phyloP scores from a whole-genome alignment of 2,888 invertebrate genomes.

The Conchocele bisecta region DNA sequence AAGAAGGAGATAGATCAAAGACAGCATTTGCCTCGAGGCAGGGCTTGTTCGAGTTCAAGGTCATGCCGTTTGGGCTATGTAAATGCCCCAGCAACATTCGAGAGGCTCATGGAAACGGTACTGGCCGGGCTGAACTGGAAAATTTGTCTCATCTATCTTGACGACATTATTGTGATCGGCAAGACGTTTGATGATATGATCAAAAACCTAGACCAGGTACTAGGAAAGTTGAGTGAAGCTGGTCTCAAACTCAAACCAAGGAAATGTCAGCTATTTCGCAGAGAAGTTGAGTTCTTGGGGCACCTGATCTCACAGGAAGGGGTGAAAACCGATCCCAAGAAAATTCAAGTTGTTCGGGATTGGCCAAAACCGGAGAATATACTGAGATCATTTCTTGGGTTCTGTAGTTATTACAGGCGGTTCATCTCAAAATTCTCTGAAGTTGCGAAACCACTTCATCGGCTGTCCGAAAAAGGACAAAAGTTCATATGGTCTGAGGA shows the following conservation, averaged over 20 bases:
- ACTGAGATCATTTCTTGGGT: slow-evolving; percentile 41
- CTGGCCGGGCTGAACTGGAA: no score
- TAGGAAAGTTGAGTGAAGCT: neutral
- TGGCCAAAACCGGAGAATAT: slow-evolving; percentile 30
- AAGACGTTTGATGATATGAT: slow-evolving; percentile 2
- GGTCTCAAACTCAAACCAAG: slow-evolving; percentile 29
- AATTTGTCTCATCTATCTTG: slow-evolving; percentile 7
- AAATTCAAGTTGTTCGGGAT: slow-evolving; percentile 9
- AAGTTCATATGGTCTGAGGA: slow-evolving; percentile 34
- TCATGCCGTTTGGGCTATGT: slow-evolving; percentile 57
- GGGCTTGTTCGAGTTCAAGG: slow-evolving; percentile 50
- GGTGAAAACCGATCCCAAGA: slow-evolving; percentile 24
- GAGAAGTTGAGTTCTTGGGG: slow-evolving; percentile 35
- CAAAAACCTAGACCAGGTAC: neutral
- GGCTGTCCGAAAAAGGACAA: slow-evolving; percentile 19
- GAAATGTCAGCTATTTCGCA: slow-evolving; percentile 22
- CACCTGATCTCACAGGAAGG: slow-evolving; percentile 26
- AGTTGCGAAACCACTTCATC: slow-evolving; percentile 39
- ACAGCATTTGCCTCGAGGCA: slow-evolving; percentile 40
- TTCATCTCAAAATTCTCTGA: slow-evolving; percentile 32
- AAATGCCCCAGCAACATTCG: slow-evolving; percentile 48
- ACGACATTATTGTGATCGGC: slow-evolving; percentile 1
- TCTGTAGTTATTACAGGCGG: slow-evolving; percentile 44
- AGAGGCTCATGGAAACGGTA: slow-evolving; percentile 14
- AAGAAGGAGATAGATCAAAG: slow-evolving; percentile 38